phyloP scores from a whole-genome alignment of 1,140 invertebrate species.

The Pogonognathellus flavescens region DNA sequence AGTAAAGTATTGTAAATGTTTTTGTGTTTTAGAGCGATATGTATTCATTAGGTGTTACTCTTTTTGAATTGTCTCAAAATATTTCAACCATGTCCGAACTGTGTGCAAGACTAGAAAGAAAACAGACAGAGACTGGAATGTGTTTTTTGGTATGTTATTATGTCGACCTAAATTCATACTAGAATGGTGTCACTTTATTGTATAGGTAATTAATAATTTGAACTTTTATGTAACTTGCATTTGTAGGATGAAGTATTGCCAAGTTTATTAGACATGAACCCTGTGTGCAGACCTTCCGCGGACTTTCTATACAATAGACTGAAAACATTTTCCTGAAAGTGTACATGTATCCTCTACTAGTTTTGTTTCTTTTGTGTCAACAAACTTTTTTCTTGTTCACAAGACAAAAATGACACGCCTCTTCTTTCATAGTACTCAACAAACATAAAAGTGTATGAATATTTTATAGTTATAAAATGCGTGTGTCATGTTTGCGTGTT shows the following conservation, averaged over 20 bases:
- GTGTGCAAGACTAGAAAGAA: constrained; percentile 23
- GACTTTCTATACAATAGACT: not conserved
- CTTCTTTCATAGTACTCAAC: too few relatives aligned
- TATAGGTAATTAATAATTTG: too few relatives aligned
- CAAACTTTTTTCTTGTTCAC: too few relatives aligned
- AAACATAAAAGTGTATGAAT: too few relatives aligned
- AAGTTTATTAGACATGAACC: not conserved
- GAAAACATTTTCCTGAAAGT: not conserved
- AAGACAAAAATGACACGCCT: too few relatives aligned
- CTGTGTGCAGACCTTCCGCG: constrained; percentile 29
- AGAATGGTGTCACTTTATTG: not conserved
- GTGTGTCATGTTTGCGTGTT: too few relatives aligned
- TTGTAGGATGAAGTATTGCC: constrained; percentile 55
- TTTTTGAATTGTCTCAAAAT: constrained; percentile 61
- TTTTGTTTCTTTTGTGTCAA: too few relatives aligned
- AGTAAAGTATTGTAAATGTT: not conserved
- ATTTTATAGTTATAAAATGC: too few relatives aligned
- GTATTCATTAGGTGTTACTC: constrained; percentile 59
- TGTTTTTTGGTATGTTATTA: constrained; percentile 40
- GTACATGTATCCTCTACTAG: too few relatives aligned
- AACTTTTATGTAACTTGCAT: too few relatives aligned
- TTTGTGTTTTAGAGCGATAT: constrained; percentile 60
- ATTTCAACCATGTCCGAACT: constrained; percentile 58
- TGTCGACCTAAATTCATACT: too few relatives aligned
- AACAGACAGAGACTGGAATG: constrained; percentile 42